Evolutionary conservation across 2,113 vertebrate genomes (phyloP), one percentile per base, ranked within the genome.

Genomic region (Corythaixoides concolor): DNA sequence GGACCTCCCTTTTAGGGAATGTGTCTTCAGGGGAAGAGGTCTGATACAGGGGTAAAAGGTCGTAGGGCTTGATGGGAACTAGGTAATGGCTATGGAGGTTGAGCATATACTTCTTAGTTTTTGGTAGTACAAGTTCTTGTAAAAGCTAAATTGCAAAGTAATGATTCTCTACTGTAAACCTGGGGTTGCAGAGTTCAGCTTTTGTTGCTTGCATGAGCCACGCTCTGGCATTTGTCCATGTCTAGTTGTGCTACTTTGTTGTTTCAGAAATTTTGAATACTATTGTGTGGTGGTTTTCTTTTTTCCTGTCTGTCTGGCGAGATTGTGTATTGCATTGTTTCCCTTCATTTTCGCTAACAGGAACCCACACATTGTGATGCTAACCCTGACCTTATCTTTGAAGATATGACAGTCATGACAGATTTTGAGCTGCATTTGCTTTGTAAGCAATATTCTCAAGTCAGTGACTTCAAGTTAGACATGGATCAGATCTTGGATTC

Each of bases 361-460:
- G 99, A 99, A 88, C 99, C 99, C 59, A 99, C 99, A 30, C 99
- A 99, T 97, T 95, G 97, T 93, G 99, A 99, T 87, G 99, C 99
- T 20, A 98, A 99, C 39, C 98, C 99, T 56, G 98, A 98, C 89
- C 98, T 99, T 76, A 99, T 99, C 95, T 99, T 99, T 91, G 99
- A 99, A 98, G 99, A 99, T 96, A 99, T 99, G 99, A 98, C 98
- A 88, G 99, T 99, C 81, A 99, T 99, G 99, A 99, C 99, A 67
- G 99, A 99, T 97, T 99, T 99, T 97, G 99, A 99, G 92, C 98
- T 99, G 70, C 98, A 99, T 94, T 96, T 98, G 62, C 98, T 99
- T 86, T 99, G 99, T 96, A 98, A 98, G 96, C 98, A 99, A 60
- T 99, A 99, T 97, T 96, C 96, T 45, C 98, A 98, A 58, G 96